A percentile compares a stretch with the other conserved stretches of the same genome.
Conservation (phyloP, 1,140 invertebrate species). For the Ditylenchus dipsaci region DNA sequence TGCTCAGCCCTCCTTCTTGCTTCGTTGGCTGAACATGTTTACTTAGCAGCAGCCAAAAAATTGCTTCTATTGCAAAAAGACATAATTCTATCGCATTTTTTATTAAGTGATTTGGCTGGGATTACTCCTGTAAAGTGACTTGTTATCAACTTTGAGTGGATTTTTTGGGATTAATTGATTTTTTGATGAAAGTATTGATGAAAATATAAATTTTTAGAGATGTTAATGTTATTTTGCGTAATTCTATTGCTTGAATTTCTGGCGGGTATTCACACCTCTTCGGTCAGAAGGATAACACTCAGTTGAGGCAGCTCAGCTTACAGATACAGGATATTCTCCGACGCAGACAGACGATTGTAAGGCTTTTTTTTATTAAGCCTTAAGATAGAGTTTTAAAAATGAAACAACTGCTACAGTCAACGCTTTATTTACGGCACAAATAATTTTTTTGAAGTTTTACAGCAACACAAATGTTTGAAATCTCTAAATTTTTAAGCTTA, state of each 20-base stretch:
- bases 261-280: not conserved
- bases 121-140: no score
- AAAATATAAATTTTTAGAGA: not conserved
- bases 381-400: not conserved
- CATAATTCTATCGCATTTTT: no score
- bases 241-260: not conserved
- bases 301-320: conserved; percentile 13
- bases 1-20: no score
- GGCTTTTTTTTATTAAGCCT: conserved; percentile 9
- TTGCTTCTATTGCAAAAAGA: no score
- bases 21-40: no score
- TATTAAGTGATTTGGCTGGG: no score
- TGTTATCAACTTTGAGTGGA: no score
- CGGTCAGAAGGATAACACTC: conserved; percentile 4
- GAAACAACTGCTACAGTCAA: no score
- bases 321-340: conserved; percentile 50
- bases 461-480: conserved; percentile 4
- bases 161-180: not conserved
- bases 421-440: no score
- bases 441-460: no score
- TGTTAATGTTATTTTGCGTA: not conserved
- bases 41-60: no score
- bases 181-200: not conserved
- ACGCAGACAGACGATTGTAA: conserved; percentile 26
- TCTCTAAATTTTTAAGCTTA: no score